A percentile compares a stretch with the other conserved stretches of the same genome.
These are phyloP conservation scores for Drosophila kanekoi DNA, from an alignment of 2,888 invertebrate species.

Conservation along the genomic window DNA sequence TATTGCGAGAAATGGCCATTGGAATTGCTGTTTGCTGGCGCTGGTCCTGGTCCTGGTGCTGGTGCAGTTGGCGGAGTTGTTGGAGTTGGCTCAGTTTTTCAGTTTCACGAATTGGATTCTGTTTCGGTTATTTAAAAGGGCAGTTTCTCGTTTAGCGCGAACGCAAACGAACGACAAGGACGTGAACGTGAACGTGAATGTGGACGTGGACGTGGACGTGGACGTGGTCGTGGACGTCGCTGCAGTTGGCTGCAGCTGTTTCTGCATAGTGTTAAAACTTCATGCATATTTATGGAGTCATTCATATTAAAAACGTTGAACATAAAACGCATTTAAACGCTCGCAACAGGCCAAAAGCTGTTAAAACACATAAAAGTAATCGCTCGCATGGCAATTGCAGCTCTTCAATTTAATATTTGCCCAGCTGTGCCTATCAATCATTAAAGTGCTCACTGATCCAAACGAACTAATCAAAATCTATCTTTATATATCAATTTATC, in stretches of 20 bases:
- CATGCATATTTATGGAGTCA: slow-evolving; percentile 79
- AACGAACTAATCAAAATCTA: slow-evolving; percentile 31
- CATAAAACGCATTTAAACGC: slow-evolving; percentile 76
- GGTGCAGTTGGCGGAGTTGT: slow-evolving; percentile 18
- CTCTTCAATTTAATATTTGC: slow-evolving; percentile 25
- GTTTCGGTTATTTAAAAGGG: slow-evolving; percentile 78
- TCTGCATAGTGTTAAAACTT: slow-evolving; percentile 78
- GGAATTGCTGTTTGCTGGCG: slow-evolving; percentile 47
- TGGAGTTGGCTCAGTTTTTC: slow-evolving; percentile 32
- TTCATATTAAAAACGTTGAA: slow-evolving; percentile 75
- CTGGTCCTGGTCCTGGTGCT: slow-evolving; percentile 7
- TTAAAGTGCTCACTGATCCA: slow-evolving; percentile 3
- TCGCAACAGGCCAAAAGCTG: slow-evolving; percentile 40
- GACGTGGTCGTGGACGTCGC: slow-evolving; percentile 2
- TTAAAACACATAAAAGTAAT: slow-evolving; percentile 58
- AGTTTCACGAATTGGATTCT: slow-evolving; percentile 62
- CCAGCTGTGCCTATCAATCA: slow-evolving; percentile 38
- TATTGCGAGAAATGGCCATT: slow-evolving; percentile 68
- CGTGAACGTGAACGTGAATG: slow-evolving; percentile 1
- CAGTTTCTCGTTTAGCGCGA: slow-evolving; percentile 62
- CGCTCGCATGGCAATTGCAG: slow-evolving; percentile 47
- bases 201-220: background rate
- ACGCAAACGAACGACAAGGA: background rate
- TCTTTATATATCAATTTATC: slow-evolving; percentile 32
- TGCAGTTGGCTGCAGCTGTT: slow-evolving; percentile 64